phyloP scores from a whole-genome alignment of 2,888 invertebrate species.

The Amiota minor region DNA sequence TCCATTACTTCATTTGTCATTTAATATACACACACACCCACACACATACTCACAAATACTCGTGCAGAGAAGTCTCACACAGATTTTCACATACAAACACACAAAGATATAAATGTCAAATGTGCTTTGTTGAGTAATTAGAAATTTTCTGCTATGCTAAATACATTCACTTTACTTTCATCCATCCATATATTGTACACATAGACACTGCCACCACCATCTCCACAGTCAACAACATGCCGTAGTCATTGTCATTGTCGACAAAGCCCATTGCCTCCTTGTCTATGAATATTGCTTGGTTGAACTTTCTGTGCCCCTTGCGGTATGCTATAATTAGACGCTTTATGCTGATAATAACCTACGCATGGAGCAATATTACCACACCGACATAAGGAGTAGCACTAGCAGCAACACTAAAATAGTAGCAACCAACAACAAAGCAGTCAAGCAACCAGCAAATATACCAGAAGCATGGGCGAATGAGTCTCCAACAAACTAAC shows the following conservation, averaged over 20 bases:
- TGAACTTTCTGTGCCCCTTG: constrained; percentile 12
- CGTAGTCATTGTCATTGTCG: neutral
- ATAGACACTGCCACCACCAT: neutral
- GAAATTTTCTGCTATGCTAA: constrained; percentile 9
- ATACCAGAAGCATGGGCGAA: too few species aligned
- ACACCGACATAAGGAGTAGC: neutral
- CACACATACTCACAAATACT: neutral
- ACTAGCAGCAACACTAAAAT: neutral
- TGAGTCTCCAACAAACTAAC: too few species aligned
- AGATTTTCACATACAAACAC: neutral
- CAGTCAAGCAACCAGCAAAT: too few species aligned
- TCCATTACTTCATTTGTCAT: neutral
- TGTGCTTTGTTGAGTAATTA: constrained; percentile 28
- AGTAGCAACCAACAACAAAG: too few species aligned
- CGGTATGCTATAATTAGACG: constrained; percentile 24
- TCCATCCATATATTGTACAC: neutral
- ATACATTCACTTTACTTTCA: neutral
- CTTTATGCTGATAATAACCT: constrained; percentile 24
- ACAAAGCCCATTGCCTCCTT: neutral
- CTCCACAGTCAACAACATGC: neutral
- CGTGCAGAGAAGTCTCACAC: neutral
- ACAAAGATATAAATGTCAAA: constrained; percentile 13
- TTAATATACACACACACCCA: neutral
- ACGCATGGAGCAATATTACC: neutral
- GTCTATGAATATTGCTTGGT: neutral